Evolutionary conservation across 2,113 vertebrate genomes (phyloP), one percentile per base, ranked within the genome.

Genomic region (Leptobrachium ailaonicum): DNA sequence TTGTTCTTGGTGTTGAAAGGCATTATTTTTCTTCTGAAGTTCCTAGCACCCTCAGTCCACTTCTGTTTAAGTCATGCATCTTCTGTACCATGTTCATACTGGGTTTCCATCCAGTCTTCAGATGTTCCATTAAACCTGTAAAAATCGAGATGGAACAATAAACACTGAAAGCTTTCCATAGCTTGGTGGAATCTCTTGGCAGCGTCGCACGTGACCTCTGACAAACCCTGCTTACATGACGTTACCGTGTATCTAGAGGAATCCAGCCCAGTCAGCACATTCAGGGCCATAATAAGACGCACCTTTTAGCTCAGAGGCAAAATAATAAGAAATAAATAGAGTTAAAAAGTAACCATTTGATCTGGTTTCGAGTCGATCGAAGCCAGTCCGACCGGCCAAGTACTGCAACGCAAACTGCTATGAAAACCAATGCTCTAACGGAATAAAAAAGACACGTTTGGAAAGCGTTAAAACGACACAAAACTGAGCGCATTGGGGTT

Each of bases 271-370:
- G 60, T 79, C 69, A 66, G 77, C 73, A 75, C 7, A 41, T 66
- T 64, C 9, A 41, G 47, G 43, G 7, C 56, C 20, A 41, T 73
- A 79, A 71, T 45, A 64, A 79, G 62, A 13, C 20, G 69, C 77
- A 79, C 69, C 70, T 80, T 80, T 56, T 67, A 71, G 70, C 70
- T 67, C 56, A 8, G 9, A 64, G 60, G 60, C 60, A 73, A 73
- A 32, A 66, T 58, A 73, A 73, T 32, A 32, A 32, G 20, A 32
- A 80, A 66, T 62, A 67, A 66, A 44, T 66, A 41, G 64, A 50
- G 32, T 32, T 54, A 69, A 50, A 41, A 72, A 66, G 40, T 71
- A 67, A 67, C 71, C 43, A 67, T 73, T 73, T 58, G 64, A 73
- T 79, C 70, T 79, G 14, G 43, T 58, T 54, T 4, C 32, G 4